Evolutionary conservation across 2,797 vertebrate species (phyloP).

Genomic region (Smutsia temminckii): DNA sequence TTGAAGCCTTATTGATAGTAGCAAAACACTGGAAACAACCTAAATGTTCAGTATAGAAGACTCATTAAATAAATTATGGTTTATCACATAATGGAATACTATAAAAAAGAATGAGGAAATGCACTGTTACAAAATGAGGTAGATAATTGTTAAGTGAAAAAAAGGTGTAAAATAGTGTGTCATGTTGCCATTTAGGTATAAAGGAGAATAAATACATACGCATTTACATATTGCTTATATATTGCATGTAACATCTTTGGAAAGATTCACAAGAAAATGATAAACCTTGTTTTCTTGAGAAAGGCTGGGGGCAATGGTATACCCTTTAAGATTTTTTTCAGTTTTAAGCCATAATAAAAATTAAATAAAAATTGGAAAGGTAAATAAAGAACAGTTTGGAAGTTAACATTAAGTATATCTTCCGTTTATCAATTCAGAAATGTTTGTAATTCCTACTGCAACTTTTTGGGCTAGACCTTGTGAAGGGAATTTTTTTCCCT

Average conservation of each 20-base stretch:
- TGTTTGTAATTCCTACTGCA: constrained; percentile 45
- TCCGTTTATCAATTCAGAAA: constrained; percentile 56
- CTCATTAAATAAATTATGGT: constrained; percentile 32
- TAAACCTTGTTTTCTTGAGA: background rate
- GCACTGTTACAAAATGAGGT: background rate
- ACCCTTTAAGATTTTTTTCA: background rate
- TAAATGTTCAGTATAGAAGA: constrained; percentile 26
- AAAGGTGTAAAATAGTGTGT: background rate
- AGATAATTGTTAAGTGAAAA: background rate
- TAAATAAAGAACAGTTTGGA: background rate
- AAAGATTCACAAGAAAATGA: constrained; percentile 26
- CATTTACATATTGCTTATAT: background rate
- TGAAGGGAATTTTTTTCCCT: constrained; percentile 51
- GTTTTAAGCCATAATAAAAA: constrained; percentile 53
- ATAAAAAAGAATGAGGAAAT: constrained; percentile 4
- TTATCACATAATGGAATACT: background rate
- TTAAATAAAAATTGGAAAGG: constrained; percentile 19
- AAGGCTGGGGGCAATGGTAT: background rate
- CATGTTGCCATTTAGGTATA: background rate
- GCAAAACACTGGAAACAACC: constrained; percentile 6
- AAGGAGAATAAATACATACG: background rate
- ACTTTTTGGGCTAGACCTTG: constrained; percentile 49
- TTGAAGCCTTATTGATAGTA: constrained; percentile 9
- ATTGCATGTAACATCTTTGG: background rate
- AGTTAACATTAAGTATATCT: constrained; percentile 2